Evolutionary conservation across 2,888 invertebrate species (phyloP), one percentile per base, ranked within the genome.

Genomic region (Alsophila aescularia): DNA sequence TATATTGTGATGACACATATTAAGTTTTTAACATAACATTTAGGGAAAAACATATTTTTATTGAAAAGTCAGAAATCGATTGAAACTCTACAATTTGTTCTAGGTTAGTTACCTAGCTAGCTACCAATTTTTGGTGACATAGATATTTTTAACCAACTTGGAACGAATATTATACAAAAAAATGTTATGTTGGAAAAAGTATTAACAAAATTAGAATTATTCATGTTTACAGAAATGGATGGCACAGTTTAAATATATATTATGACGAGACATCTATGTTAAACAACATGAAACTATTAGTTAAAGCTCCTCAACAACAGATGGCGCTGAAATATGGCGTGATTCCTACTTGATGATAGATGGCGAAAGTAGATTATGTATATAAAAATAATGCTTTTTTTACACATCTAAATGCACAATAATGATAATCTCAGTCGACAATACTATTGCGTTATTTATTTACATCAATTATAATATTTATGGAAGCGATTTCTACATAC

Each of bases 361-460:
- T 86, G 81, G 75, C 84, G 78, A 69, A 62, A 51, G 40, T 41
- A 40, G 48, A 16, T 52, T 36, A 13, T 54, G 51, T 39, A 47
- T 49, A 64, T 42, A 54, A 55, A 72, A 72, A 74, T 69, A 72
- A 71, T 64, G 65, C n/a, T 70, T 66, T 64, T 68, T 64, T 72
- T 75, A 79, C 67, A 76, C 71, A 77, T 75, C 73, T 87, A 87
- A 87, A 88, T 85, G 86, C 86, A 86, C 72, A 83, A 81, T 81
- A 55, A 57, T 61, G 53, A 85, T 87, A 90, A 89, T 89, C 87
- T 89, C 89, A 86, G 85, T 87, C 80, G 82, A 81, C 79, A 87
- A 85, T 83, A 84, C 83, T 83, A 84, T 83, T 80, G 82, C 75
- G 72, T 80, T 81, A 81, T 77, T 79, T 76, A 62, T 64, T 62